Conservation (phyloP, 1,140 invertebrate species). For the Ostrea denselamellosa region DNA sequence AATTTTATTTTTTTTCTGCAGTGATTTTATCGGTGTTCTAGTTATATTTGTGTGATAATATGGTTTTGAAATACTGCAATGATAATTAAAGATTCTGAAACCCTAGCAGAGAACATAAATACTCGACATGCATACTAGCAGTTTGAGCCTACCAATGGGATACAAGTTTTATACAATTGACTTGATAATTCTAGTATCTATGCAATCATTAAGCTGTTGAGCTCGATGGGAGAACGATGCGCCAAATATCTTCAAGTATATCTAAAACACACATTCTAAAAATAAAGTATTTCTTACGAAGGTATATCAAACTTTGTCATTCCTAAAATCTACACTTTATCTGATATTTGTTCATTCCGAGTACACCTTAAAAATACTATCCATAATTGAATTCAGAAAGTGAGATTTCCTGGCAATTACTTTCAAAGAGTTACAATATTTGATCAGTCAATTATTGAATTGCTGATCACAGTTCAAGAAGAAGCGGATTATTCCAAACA, state of each 20-base stretch:
- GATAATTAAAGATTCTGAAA: too few species aligned
- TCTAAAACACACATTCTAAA: slow-evolving; percentile 19
- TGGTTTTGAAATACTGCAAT: too few species aligned
- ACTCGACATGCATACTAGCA: too few species aligned
- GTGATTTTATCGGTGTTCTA: too few species aligned
- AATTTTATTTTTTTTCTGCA: too few species aligned
- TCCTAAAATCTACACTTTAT: background rate
- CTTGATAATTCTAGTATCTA: background rate
- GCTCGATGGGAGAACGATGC: background rate
- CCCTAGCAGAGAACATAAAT: too few species aligned
- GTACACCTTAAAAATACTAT: background rate
- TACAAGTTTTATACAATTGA: background rate
- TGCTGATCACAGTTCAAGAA: too few species aligned
- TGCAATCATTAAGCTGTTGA: background rate
- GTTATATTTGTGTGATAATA: too few species aligned
- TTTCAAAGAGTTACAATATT: too few species aligned
- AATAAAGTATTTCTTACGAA: background rate
- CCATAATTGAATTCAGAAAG: background rate
- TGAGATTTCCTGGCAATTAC: background rate
- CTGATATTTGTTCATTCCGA: background rate
- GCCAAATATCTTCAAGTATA: slow-evolving; percentile 21
- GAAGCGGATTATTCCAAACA: too few species aligned
- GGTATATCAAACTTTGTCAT: background rate
- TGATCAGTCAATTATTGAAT: too few species aligned
- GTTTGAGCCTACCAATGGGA: too few species aligned